Percentiles rank a stretch among this genome's conserved stretches.
Conservation (phyloP, 1,140 invertebrate species). For the Drosophila ambigua region DNA sequence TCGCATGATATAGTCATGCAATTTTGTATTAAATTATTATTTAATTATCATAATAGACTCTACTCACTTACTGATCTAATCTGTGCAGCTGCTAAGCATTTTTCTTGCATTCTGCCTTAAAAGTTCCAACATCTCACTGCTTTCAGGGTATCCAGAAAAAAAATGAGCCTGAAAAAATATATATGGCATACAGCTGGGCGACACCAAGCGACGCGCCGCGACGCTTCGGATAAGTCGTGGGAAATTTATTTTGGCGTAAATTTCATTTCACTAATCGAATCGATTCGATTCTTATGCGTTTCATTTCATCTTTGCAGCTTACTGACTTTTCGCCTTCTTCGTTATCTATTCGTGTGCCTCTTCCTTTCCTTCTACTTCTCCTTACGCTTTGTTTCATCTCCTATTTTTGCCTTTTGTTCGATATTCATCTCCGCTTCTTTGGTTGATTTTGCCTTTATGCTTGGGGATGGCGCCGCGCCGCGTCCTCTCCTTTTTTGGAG, state of each 20-base stretch:
- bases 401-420: no score
- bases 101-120: no score
- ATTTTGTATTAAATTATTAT: no score
- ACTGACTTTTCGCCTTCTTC: slow-evolving; percentile 54
- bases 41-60: no score
- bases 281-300: slow-evolving; percentile 81
- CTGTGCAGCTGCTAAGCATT: no score
- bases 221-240: slow-evolving; percentile 61
- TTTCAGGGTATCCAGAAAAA: slow-evolving; percentile 2
- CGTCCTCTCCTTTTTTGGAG: no score
- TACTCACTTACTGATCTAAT: no score
- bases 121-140: no score
- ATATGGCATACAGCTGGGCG: slow-evolving; percentile 73
- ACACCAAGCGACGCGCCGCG: slow-evolving; percentile 34
- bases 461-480: no score
- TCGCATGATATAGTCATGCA: no score
- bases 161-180: slow-evolving; percentile 40
- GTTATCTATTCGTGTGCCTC: slow-evolving; percentile 7
- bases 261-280: slow-evolving; percentile 81
- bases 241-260: slow-evolving; percentile 80
- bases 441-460: no score
- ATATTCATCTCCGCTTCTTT: no score
- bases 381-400: slow-evolving; percentile 6
- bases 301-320: slow-evolving; percentile 68
- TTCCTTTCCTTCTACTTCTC: background rate